A percentile compares a stretch with the other conserved stretches of the same genome.
Conservation (phyloP, 1,140 invertebrate genomes). For the Bilobella aurantiaca region DNA sequence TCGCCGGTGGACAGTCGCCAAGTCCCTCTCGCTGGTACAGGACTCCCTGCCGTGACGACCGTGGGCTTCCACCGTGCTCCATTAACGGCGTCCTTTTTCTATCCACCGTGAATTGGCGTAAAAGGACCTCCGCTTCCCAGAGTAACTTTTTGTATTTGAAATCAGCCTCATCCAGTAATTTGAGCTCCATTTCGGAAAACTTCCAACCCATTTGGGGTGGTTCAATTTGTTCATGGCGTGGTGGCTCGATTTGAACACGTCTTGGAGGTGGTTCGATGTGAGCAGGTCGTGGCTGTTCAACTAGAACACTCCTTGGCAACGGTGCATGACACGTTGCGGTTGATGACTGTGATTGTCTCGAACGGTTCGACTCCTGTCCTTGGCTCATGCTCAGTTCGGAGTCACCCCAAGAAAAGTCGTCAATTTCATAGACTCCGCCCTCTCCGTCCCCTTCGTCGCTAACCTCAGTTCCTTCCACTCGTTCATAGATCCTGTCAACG, state of each 20-base stretch:
- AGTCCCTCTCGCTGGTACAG: neutral
- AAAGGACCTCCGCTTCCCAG: conserved; percentile 29
- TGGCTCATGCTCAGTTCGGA: conserved; percentile 8
- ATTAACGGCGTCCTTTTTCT: neutral
- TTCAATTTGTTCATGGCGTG: neutral
- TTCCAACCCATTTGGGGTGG: conserved; percentile 13
- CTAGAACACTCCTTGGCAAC: too few relatives aligned
- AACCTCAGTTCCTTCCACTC: conserved; percentile 8
- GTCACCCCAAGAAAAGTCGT: neutral
- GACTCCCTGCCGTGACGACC: neutral
- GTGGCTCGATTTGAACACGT: too few relatives aligned
- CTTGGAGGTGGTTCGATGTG: too few relatives aligned
- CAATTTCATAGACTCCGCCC: too few relatives aligned
- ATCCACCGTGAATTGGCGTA: conserved; percentile 28
- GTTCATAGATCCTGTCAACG: conserved; percentile 32
- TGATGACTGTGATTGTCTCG: conserved; percentile 17
- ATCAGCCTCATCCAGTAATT: conserved; percentile 28
- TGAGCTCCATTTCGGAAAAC: conserved; percentile 30
- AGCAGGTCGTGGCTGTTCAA: too few relatives aligned
- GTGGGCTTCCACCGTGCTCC: neutral
- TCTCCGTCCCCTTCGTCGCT: conserved; percentile 30
- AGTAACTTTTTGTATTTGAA: conserved; percentile 31
- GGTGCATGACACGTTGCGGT: conserved; percentile 14
- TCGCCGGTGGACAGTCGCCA: conserved; percentile 34
- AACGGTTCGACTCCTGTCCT: conserved; percentile 5